Evolutionary conservation across 2,888 invertebrate genomes (phyloP).

Genomic region (Meghimatium bilineatum): DNA sequence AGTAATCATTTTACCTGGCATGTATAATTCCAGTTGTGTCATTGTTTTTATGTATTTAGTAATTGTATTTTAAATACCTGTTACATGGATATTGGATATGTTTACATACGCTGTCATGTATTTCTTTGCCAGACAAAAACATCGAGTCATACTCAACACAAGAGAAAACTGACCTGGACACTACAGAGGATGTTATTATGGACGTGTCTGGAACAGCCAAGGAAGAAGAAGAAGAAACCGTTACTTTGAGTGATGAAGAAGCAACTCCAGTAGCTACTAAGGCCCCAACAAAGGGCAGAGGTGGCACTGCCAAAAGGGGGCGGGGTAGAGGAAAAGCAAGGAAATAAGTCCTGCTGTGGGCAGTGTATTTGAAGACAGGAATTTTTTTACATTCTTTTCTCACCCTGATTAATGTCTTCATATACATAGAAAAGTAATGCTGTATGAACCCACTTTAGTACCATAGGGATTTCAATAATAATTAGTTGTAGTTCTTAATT

Average conservation of each 20-base stretch:
- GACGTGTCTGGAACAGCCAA: background rate
- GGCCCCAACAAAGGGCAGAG: constrained; percentile 3
- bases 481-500: too few species aligned
- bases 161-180: background rate
- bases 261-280: background rate
- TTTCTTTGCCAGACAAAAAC: background rate
- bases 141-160: background rate
- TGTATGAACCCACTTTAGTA: too few species aligned
- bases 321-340: constrained; percentile 29
- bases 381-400: background rate
- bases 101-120: background rate
- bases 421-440: too few species aligned
- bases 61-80: background rate
- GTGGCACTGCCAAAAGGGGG: constrained; percentile 34
- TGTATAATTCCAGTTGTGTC: too few species aligned
- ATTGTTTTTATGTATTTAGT: too few species aligned
- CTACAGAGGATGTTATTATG: background rate
- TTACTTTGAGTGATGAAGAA: background rate
- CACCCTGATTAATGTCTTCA: background rate
- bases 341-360: background rate
- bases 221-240: constrained; percentile 10
- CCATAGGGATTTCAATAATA: too few species aligned
- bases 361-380: background rate
- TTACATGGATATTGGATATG: background rate
- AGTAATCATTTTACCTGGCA: too few species aligned